phyloP scores from a whole-genome alignment of 2,888 invertebrate species.

The Rhabditoides inermis region DNA sequence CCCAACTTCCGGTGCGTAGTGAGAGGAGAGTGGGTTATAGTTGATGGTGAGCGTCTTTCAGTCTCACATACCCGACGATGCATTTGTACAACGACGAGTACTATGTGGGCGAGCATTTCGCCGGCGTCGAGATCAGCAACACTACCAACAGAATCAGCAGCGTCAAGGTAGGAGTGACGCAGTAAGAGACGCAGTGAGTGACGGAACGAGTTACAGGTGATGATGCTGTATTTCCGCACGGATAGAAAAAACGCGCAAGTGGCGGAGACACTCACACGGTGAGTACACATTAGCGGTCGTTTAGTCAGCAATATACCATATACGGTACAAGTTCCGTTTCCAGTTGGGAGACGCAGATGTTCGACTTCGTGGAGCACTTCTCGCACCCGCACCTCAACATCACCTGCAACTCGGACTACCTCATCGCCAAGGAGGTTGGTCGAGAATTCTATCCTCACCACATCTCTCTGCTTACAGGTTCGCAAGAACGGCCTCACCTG shows the following conservation, averaged over 20 bases:
- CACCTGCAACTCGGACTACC: conserved; percentile 31
- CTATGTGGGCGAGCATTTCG: conserved; percentile 45
- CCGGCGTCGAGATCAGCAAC: conserved; percentile 33
- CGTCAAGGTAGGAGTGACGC: conserved; percentile 5
- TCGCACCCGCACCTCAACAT: conserved; percentile 30
- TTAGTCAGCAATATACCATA: conserved; percentile 1
- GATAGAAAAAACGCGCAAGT: conserved; percentile 24
- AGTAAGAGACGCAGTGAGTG: background rate
- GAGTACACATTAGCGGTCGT: background rate
- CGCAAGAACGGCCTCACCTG: conserved; percentile 35
- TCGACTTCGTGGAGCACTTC: conserved; percentile 26
- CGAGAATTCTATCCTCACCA: background rate
- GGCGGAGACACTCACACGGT: conserved; percentile 16
- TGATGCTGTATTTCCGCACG: conserved; percentile 42
- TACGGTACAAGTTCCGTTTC: background rate
- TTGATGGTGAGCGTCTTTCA: conserved; percentile 1
- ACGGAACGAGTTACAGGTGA: conserved; percentile 27
- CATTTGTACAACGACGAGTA: conserved; percentile 44
- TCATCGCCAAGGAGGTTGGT: conserved; percentile 34
- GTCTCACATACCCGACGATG: conserved; percentile 42
- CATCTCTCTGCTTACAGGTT: conserved; percentile 18
- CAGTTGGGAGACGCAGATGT: conserved; percentile 29
- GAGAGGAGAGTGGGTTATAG: background rate
- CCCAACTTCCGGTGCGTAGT: conserved; percentile 25
- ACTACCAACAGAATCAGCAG: conserved; percentile 23